phyloP scores from a whole-genome alignment of 2,113 vertebrate species.

The Albula goreensis region DNA sequence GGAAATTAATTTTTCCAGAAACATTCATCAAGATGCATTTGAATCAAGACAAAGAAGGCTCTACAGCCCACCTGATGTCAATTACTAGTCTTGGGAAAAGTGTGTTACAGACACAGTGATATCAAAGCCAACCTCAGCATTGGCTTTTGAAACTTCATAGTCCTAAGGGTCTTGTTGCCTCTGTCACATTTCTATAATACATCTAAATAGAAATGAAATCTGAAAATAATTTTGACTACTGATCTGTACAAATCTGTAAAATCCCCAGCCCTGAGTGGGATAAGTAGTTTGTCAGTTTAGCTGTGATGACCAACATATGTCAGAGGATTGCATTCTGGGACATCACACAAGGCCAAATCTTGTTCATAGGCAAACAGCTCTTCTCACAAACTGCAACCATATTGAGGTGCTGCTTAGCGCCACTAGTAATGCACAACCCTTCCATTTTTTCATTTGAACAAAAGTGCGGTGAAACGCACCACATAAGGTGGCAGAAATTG shows the following conservation, averaged over 20 bases:
- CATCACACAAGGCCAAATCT: background rate
- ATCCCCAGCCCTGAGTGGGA: background rate
- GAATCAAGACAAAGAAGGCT: background rate
- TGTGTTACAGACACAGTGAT: background rate
- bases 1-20: slow-evolving; percentile 13
- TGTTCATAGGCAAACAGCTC: background rate
- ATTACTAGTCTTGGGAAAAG: background rate
- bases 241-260: background rate
- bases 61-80: slow-evolving; percentile 9
- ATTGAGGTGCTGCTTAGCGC: background rate
- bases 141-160: background rate
- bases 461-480: background rate
- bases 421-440: background rate
- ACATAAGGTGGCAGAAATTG: background rate
- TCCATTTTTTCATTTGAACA: background rate
- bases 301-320: background rate
- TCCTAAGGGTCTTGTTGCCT: background rate
- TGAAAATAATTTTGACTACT: background rate
- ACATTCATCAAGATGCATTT: slow-evolving; percentile 11
- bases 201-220: background rate
- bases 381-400: background rate
- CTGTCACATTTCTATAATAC: background rate
- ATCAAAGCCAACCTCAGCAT: background rate
- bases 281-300: background rate
- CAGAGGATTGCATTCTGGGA: background rate